Evolutionary conservation across 2,888 invertebrate genomes (phyloP).

Genomic region (Dicycla oo): DNA sequence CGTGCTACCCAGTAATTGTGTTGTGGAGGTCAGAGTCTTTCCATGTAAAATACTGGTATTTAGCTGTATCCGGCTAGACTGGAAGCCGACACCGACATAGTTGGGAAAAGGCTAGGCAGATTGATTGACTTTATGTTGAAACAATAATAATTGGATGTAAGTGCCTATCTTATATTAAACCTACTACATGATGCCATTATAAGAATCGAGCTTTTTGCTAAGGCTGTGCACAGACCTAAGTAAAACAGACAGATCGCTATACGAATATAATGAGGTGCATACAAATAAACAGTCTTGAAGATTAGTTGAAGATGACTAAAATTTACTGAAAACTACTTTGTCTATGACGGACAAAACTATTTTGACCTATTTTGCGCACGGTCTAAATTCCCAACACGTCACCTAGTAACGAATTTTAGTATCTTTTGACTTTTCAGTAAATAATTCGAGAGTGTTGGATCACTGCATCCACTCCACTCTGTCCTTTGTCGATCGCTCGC

Average conservation of each 20-base stretch:
- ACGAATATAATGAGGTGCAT: background rate
- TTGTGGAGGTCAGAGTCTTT: no score
- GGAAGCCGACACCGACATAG: no score
- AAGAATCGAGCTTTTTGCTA: background rate
- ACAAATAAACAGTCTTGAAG: background rate
- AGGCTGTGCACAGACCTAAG: background rate
- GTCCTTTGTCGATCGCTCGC: slow-evolving; percentile 1
- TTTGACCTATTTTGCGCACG: background rate
- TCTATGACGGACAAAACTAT: no score
- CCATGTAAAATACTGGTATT: no score
- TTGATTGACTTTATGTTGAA: no score
- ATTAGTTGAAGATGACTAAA: background rate
- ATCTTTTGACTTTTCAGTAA: background rate
- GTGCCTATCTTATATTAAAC: background rate
- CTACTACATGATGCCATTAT: background rate
- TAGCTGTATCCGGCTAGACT: no score
- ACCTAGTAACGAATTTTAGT: no score
- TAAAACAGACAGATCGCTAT: background rate
- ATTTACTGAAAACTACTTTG: no score
- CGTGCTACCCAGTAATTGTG: no score
- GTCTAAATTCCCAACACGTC: background rate
- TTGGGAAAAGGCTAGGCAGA: no score
- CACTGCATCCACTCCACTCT: background rate
- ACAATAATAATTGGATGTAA: background rate
- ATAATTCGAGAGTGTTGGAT: slow-evolving; percentile 1